Percentiles rank a stretch among this genome's conserved stretches.
These are phyloP conservation scores for Ischnus inquisitorius DNA, from an alignment of 2,888 invertebrate species.

Conservation along the genomic window DNA sequence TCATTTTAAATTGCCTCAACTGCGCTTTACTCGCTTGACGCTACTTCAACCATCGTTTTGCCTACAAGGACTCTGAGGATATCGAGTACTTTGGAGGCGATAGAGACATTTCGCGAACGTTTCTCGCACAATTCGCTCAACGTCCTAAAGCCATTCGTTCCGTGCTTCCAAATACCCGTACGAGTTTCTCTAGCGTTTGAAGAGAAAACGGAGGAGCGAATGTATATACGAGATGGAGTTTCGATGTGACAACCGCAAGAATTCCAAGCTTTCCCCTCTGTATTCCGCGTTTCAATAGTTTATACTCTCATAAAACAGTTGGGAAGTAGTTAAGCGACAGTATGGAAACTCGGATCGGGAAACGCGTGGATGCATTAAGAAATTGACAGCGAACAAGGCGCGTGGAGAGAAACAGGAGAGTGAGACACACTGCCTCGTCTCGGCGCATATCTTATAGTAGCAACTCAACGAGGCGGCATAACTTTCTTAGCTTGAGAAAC, in stretches of 20 bases:
- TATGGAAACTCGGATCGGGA: constrained; percentile 63
- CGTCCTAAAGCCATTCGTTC: constrained; percentile 12
- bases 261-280: constrained; percentile 10
- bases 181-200: constrained; percentile 10
- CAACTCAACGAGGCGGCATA: background rate
- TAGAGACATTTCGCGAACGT: constrained; percentile 8
- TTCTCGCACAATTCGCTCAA: background rate
- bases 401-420: background rate
- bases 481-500: constrained; percentile 9
- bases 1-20: constrained; percentile 4
- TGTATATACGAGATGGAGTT: constrained; percentile 23
- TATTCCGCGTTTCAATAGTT: constrained; percentile 52
- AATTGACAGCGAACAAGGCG: constrained; percentile 43
- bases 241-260: constrained; percentile 28
- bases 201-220: constrained; percentile 5
- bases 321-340: constrained; percentile 68
- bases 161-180: constrained; percentile 20
- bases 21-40: background rate
- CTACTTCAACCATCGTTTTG: background rate
- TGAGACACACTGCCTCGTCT: background rate
- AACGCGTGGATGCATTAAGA: constrained; percentile 62
- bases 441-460: background rate
- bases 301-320: constrained; percentile 72
- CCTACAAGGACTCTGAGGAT: too few relatives aligned
- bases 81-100: too few relatives aligned